These are phyloP conservation scores for Pica pica DNA, from an alignment of 2,113 vertebrate species.

Conservation along the genomic window DNA sequence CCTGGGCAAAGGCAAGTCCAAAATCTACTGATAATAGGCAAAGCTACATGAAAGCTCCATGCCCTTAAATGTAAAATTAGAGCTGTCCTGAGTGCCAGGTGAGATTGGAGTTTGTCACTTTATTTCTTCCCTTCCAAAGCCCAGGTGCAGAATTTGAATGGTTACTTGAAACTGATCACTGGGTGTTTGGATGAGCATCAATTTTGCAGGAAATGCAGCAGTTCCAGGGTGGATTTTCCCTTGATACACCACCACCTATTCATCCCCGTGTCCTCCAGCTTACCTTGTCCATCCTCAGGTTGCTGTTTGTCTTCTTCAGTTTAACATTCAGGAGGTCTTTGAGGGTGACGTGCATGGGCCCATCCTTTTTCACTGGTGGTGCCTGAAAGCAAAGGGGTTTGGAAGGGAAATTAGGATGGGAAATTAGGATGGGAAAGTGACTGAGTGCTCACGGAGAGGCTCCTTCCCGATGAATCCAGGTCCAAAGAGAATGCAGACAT, in stretches of 20 bases:
- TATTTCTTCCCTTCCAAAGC: not conserved
- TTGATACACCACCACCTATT: not conserved
- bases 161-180: not conserved
- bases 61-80: not conserved
- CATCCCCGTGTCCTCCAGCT: not conserved
- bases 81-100: not conserved
- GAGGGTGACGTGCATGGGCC: slow-evolving; percentile 73
- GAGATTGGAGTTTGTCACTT: not conserved
- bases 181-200: not conserved
- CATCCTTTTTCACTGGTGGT: slow-evolving; percentile 39
- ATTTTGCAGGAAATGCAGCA: not conserved
- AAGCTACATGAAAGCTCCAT: not conserved
- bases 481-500: not conserved
- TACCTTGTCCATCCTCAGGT: slow-evolving; percentile 51
- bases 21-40: not conserved
- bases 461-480: not conserved
- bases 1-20: not conserved
- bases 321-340: slow-evolving; percentile 82
- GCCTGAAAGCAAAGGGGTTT: slow-evolving; percentile 27
- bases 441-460: not conserved
- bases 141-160: not conserved
- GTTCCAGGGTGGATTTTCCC: not conserved
- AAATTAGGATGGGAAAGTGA: not conserved
- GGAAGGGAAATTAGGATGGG: not conserved
- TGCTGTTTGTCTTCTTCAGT: slow-evolving; percentile 70